phyloP scores from a whole-genome alignment of 2,113 vertebrate genomes.

The Saccopteryx leptura region DNA sequence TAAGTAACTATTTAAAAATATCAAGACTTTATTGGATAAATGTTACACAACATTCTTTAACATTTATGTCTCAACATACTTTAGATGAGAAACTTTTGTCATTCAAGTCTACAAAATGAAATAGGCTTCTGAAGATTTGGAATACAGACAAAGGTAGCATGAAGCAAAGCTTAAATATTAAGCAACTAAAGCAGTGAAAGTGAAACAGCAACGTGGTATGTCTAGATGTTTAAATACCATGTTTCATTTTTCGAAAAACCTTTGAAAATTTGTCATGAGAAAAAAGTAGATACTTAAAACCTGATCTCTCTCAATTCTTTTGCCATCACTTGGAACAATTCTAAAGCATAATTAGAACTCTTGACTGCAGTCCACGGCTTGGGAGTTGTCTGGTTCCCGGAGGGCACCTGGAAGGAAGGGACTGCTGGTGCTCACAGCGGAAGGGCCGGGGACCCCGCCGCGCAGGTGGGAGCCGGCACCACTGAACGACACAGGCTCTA shows the following conservation, averaged over 20 bases:
- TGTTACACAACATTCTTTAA: conserved; percentile 92
- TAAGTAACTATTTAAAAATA: conserved; percentile 89
- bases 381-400: conserved; percentile 1
- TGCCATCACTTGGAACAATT: conserved; percentile 81
- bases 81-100: conserved; percentile 89
- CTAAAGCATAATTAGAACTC: conserved; percentile 79
- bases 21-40: conserved; percentile 92
- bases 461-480: conserved; percentile 45
- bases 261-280: conserved; percentile 82
- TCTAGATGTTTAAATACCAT: conserved; percentile 88
- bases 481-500: conserved; percentile 66
- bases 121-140: conserved; percentile 89
- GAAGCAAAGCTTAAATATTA: conserved; percentile 94
- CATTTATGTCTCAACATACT: conserved; percentile 91
- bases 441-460: conserved; percentile 69
- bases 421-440: conserved; percentile 26
- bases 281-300: conserved; percentile 80
- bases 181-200: conserved; percentile 92
- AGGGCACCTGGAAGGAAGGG: conserved; percentile 48
- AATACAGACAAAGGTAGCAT: conserved; percentile 89
- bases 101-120: conserved; percentile 92
- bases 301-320: conserved; percentile 83
- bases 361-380: neutral
- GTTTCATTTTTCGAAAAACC: conserved; percentile 85
- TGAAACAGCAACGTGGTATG: conserved; percentile 88